Base-by-base conservation (phyloP, 2,888 invertebrate species). In the Lucinisca nassula region DNA sequence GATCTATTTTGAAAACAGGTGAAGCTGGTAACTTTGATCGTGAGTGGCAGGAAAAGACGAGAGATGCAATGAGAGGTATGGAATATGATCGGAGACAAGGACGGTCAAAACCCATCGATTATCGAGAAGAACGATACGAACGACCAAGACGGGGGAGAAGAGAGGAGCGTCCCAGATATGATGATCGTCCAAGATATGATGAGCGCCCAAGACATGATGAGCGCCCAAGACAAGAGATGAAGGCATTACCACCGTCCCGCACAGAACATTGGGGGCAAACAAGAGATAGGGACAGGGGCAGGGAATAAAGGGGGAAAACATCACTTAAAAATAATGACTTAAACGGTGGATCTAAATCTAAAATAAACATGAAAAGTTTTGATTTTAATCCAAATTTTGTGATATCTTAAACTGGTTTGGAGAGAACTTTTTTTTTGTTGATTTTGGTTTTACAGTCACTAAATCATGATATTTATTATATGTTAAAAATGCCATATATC, bases 41-140 rank as follows among this genome's bases (percentile, higher is more conserved):
- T 27, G 95, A 94, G 75, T 95, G 92, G 92, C 86, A 91, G 38
- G 92, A 93, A n/a, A 91, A 92, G 72, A 86, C 92, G 3, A 79
- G 72, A 70, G 61, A 85, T 30, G 80, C 87, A 45, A 84, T 90
- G 70, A 27, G 55, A 35, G 85, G 87, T n/a, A n/a, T 87, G 32
- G 87, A 87, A 35, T 55, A 80, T 38, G 72, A 74, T 40, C 74
- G 45, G 14, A 40, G 38, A 4, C 14, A 49, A 14, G 45, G 49
- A 27, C 3, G 74, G 24, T 49, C 67, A 12, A 3, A 17, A 17
- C 67, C 67, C 4, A 1, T 67, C 21, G 67, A 67, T 30, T 67
- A 67, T 67, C 3, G 35, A 17, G 67, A 67, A 35, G 67, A 67
- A 35, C 4, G 67, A 17, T 67, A 67, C 35, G 67, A 67, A 21